Percentiles rank a stretch among this genome's conserved stretches.
phyloP scores from a whole-genome alignment of 1,140 invertebrate species.

The Steinernema khuongi region DNA sequence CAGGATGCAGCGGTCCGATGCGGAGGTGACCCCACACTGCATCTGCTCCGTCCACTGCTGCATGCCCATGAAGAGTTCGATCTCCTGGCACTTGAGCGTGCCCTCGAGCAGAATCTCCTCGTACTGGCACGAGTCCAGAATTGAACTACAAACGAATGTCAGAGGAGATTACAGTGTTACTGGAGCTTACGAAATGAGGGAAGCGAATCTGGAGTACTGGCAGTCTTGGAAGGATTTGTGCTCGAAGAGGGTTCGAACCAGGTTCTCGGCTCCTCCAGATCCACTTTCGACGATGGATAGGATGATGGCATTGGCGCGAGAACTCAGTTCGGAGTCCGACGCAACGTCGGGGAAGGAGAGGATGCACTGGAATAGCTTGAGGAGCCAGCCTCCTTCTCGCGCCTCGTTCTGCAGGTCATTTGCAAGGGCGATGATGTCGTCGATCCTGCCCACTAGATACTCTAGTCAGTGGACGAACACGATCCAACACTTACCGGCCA shows the following conservation, averaged over 20 bases:
- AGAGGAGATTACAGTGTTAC: not conserved
- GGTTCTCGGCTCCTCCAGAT: not conserved
- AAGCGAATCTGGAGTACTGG: not conserved
- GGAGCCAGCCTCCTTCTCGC: not conserved
- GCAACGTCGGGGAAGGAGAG: conserved; percentile 3
- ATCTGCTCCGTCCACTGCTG: not conserved
- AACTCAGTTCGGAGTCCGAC: not conserved
- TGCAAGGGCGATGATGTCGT: conserved; percentile 22
- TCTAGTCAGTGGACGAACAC: not conserved
- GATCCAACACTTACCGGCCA: conserved; percentile 20
- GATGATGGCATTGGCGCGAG: not conserved
- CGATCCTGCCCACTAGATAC: conserved; percentile 10
- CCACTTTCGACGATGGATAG: not conserved
- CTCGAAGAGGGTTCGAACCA: not conserved
- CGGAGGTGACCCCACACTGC: not conserved
- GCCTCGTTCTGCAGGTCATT: not conserved
- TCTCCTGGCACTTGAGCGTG: not conserved
- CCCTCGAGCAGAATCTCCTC: not conserved
- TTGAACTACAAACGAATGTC: not conserved
- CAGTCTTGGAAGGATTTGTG: not conserved
- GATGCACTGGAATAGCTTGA: conserved; percentile 22
- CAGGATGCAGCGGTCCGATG: not conserved
- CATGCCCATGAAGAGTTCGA: not conserved
- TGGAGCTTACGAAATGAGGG: not conserved
- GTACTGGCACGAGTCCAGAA: conserved; percentile 1